phyloP scores from a whole-genome alignment of 2,113 vertebrate genomes.

The Probosciger aterrimus region DNA sequence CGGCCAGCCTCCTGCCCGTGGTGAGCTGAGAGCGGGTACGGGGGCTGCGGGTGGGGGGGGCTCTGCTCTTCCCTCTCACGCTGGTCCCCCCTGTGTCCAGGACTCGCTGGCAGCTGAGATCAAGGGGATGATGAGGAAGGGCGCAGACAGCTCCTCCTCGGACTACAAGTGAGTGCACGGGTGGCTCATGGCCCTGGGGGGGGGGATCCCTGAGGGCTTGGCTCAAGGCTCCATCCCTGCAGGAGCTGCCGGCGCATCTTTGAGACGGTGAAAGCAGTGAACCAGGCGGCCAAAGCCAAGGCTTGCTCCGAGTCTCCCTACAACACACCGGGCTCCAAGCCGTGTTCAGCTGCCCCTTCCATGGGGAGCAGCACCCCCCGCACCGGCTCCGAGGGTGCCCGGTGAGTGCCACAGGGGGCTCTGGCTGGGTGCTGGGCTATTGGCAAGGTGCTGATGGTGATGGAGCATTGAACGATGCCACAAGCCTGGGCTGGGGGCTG shows the following conservation, averaged over 20 bases:
- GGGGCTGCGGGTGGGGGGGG: background rate
- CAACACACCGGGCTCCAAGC: conserved; percentile 67
- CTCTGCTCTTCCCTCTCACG: background rate
- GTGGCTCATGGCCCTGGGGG: fast-evolving
- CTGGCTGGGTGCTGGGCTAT: fast-evolving
- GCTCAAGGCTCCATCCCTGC: background rate
- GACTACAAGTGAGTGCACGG: conserved; percentile 74
- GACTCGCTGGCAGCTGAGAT: conserved; percentile 87
- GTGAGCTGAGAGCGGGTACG: conserved; percentile 42
- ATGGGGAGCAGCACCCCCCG: conserved; percentile 71
- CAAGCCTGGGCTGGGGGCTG: background rate
- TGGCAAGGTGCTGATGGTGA: fast-evolving
- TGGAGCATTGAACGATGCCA: fast-evolving
- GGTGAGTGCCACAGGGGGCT: background rate
- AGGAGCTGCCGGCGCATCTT: conserved; percentile 80
- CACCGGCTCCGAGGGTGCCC: conserved; percentile 41
- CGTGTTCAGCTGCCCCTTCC: conserved; percentile 17
- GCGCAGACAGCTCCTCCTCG: conserved; percentile 76
- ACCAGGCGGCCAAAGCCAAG: conserved; percentile 71
- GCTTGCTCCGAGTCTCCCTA: conserved; percentile 74
- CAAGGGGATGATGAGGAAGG: conserved; percentile 84
- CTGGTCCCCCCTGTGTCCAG: background rate
- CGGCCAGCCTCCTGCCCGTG: conserved; percentile 79
- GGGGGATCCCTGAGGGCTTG: background rate
- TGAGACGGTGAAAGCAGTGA: conserved; percentile 80